Conservation (phyloP, 1,140 invertebrate species). For the Cheumatopsyche charites region DNA sequence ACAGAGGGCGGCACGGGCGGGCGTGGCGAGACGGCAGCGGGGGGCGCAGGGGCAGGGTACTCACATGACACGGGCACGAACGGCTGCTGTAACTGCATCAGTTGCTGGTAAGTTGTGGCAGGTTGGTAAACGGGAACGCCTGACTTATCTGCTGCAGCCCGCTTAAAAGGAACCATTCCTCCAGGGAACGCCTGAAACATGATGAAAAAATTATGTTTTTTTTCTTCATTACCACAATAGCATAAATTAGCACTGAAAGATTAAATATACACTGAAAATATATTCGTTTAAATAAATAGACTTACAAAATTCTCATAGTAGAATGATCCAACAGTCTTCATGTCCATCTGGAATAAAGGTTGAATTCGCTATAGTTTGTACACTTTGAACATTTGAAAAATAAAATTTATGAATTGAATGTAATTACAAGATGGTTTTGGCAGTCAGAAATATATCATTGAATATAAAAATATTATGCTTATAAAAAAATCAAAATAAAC, state of each 20-base stretch:
- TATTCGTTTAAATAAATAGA: too few species aligned
- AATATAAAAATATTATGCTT: neutral
- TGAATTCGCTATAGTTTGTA: conserved; percentile 8
- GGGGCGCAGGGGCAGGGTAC: conserved; percentile 76
- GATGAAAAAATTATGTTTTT: too few species aligned
- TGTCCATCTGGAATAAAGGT: conserved; percentile 81
- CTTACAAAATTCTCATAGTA: conserved; percentile 94
- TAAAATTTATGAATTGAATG: too few species aligned
- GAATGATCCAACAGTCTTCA: conserved; percentile 91
- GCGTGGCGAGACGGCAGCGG: conserved; percentile 59
- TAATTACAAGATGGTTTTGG: conserved; percentile 33
- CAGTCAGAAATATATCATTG: conserved; percentile 26
- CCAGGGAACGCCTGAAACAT: conserved; percentile 84
- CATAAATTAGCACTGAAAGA: too few species aligned
- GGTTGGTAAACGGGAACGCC: conserved; percentile 95
- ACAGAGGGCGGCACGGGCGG: conserved; percentile 51
- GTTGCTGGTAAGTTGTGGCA: conserved; percentile 89
- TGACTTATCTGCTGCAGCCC: conserved; percentile 92
- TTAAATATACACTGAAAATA: too few species aligned
- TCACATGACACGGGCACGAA: conserved; percentile 93
- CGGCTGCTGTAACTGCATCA: conserved; percentile 94
- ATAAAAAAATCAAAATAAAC: conserved; percentile 6
- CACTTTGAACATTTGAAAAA: conserved; percentile 5
- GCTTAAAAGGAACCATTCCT: conserved; percentile 89
- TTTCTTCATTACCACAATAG: too few species aligned